Conservation (phyloP, 2,113 vertebrate genomes). For the Channa maculata region DNA sequence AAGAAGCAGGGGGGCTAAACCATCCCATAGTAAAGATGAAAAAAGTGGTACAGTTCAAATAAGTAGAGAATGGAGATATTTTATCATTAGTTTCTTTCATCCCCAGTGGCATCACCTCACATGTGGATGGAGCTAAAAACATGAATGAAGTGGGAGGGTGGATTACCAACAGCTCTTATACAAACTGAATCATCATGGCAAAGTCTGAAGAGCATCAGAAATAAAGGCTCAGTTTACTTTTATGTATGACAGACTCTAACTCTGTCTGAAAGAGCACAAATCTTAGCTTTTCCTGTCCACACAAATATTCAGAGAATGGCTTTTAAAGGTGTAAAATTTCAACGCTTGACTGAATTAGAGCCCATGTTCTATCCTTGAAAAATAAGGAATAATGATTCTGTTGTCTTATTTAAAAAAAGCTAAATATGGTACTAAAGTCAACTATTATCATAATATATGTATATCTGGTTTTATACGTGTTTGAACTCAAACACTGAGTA, state of each 20-base stretch:
- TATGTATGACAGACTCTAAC: neutral
- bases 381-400: neutral
- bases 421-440: neutral
- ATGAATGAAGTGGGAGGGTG: slow-evolving; percentile 47
- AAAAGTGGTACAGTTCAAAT: neutral
- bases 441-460: neutral
- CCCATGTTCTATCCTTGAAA: neutral
- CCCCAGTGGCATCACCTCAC: slow-evolving; percentile 12
- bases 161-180: slow-evolving; percentile 51
- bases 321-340: neutral
- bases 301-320: neutral
- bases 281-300: neutral
- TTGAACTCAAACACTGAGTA: neutral
- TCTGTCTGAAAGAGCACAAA: slow-evolving; percentile 6
- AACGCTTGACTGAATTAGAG: slow-evolving; percentile 11
- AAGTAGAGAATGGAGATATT: slow-evolving; percentile 4
- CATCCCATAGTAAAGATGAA: neutral
- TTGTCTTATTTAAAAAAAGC: too few species aligned
- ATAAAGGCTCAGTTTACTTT: slow-evolving; percentile 11
- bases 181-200: slow-evolving; percentile 45
- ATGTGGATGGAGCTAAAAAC: slow-evolving; percentile 53
- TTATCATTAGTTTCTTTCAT: slow-evolving; percentile 15
- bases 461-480: neutral
- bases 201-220: slow-evolving; percentile 20
- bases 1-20: neutral